Evolutionary conservation across 2,888 invertebrate genomes (phyloP), one percentile per base, ranked within the genome.

Genomic region (Synergus gifuensis): DNA sequence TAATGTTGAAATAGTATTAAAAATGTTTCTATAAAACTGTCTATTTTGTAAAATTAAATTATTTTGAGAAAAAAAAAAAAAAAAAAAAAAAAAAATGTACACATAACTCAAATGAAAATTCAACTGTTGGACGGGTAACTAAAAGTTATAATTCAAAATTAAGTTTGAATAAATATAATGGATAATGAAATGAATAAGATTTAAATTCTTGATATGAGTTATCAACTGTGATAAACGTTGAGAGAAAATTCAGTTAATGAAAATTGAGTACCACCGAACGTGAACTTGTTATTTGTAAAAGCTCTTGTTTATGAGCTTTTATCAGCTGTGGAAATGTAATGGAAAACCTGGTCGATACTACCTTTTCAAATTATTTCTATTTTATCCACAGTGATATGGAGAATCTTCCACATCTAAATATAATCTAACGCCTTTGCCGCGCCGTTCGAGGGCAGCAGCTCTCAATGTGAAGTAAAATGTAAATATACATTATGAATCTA

Each of bases 401-500:
- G 14, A 69, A 28, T 4, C 8, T 49, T 14, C 14, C 44, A 1
- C n/a, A 14, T 12, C 42, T 44, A 7, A 46, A 18, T 49, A 9
- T 28, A 16, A 46, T 69, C 8, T 28, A 12, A 69, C 16, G 11
- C 4, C 14, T 9, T 69, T 11, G 16, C 69, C 69, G 49, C n/a
- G 16, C 69, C 69, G 49, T 28, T 49, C 28, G 69, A 69, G 22
- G 69, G 69, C 69, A 69, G 69, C 49, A 69, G 69, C 49, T 22
- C 49, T 69, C 69, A 16, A 69, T 49, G 49, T 69, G 28, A 36
- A 49, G 36, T 49, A 28, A 49, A 49, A 49, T 16, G 46, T 12
- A 8, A 66, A 66, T 42, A 66, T n/a, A 67, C n/a, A 62, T 12
- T 22, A 60, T 22, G 4, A 22, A 60, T 14, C 18, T 22, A 36